Evolutionary conservation across 1,140 invertebrate species (phyloP), one percentile per base, ranked within the genome.

Genomic region (Drosophila leontia): DNA sequence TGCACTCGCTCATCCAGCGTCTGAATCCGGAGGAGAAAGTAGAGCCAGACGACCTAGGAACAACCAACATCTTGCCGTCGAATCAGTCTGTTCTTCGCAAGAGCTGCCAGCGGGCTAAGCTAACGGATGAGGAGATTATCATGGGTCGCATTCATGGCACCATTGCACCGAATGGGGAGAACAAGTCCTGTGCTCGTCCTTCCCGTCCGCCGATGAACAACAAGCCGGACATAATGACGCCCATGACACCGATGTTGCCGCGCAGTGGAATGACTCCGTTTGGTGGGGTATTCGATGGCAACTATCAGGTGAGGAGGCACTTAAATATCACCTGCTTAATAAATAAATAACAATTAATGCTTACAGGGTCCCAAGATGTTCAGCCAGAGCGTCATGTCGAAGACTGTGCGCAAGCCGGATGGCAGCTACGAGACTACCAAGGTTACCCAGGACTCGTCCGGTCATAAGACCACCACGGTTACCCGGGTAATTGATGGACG

Each of bases 121-220:
- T 92, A 0, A 72, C 87, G 11, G 92, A 93, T 51, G 92, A 92
- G 61, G 92, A 93, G 64, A 77, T 74, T 5, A 92, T 93, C 42
- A 84, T 92, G 91, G 92, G 91, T 7, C 78, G 75, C 7, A 92
- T 93, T 3, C 92, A 93, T 70, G 92, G 92, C 13, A 93, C 92
- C 3, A 71, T 92, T 8, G 45, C 56, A 11, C 71, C 56, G 17
- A 85, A 91, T 42, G 91, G 51, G 7, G 80, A 87, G 15, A 29
- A 32, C 7, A 51, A 68, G 44, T 29, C 71, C 15, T 34, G 13
- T 19, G 70, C 47, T 41, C 55, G 62, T 26, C 68, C 64, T 5
- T 17, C 61, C 7, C 81, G 84, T 75, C 71, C 80, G n/a, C 82
- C 80, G 15, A 61, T 56, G 19, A 50, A 44, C 11, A 69, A 68